These are phyloP conservation scores for Caretta caretta DNA, from an alignment of 2,113 vertebrate genomes.

Conservation along the genomic window DNA sequence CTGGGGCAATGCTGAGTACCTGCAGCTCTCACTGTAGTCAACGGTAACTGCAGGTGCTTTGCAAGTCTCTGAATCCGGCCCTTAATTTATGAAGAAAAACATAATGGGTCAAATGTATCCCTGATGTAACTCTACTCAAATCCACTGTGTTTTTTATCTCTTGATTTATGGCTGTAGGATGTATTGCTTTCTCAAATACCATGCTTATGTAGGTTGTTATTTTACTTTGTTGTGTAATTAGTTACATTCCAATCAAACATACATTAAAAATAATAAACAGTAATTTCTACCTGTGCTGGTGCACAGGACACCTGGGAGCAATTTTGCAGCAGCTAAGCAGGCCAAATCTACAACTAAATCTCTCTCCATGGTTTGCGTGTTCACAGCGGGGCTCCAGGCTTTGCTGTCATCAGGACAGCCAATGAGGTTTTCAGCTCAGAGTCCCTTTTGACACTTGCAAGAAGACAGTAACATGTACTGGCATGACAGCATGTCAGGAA, in stretches of 20 bases:
- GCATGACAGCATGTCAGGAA: background rate
- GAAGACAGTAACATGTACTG: background rate
- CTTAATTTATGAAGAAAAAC: background rate
- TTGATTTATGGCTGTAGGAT: slow-evolving; percentile 62
- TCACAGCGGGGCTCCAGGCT: slow-evolving; percentile 34
- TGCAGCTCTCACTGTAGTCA: background rate
- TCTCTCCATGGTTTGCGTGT: slow-evolving; percentile 24
- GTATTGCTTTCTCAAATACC: slow-evolving; percentile 35
- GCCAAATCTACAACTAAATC: slow-evolving; percentile 31
- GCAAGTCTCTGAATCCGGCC: background rate
- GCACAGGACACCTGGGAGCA: slow-evolving; percentile 40
- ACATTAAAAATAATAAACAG: slow-evolving; percentile 73
- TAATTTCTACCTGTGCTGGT: slow-evolving; percentile 57
- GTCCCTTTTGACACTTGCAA: slow-evolving; percentile 40
- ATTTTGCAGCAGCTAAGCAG: slow-evolving; percentile 61
- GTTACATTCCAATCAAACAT: slow-evolving; percentile 71
- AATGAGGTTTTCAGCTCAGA: slow-evolving; percentile 24
- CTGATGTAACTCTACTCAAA: background rate
- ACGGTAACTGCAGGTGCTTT: background rate
- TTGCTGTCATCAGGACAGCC: slow-evolving; percentile 39
- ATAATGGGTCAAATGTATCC: background rate
- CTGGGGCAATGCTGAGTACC: background rate
- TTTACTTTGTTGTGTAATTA: slow-evolving; percentile 58
- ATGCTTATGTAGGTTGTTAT: slow-evolving; percentile 8
- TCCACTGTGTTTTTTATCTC: slow-evolving; percentile 34